Conservation (phyloP, 2,797 vertebrate species). For the Cyprinodon diabolis region DNA sequence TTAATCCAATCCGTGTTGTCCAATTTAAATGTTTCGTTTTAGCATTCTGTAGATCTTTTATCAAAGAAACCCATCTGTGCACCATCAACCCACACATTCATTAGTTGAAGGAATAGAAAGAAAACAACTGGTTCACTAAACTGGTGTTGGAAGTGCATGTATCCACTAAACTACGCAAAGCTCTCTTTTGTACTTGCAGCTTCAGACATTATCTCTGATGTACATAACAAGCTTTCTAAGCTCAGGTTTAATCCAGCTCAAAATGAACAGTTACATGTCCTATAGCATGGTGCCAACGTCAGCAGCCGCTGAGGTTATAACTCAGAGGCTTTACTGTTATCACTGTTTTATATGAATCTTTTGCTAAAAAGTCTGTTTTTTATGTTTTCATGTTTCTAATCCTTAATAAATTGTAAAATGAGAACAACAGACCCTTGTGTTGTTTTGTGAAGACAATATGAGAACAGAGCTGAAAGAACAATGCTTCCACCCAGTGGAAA, state of each 20-base stretch:
- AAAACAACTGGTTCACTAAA: constrained; percentile 14
- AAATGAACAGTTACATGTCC: constrained; percentile 29
- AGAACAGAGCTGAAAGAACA: constrained; percentile 3
- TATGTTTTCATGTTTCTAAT: constrained; percentile 69
- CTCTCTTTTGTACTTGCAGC: constrained; percentile 17
- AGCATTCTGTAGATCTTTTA: constrained; percentile 35
- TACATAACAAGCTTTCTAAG: constrained; percentile 37
- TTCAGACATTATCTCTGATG: constrained; percentile 17
- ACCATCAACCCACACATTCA: constrained; percentile 19
- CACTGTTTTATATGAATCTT: constrained; percentile 53
- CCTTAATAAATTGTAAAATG: constrained; percentile 58
- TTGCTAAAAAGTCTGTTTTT: constrained; percentile 44
- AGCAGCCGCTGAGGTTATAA: constrained; percentile 42
- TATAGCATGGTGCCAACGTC: constrained; percentile 63
- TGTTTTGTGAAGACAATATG: constrained; percentile 35
- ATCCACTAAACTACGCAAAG: constrained; percentile 23
- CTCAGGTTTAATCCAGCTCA: constrained; percentile 64
- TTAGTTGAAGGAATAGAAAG: constrained; percentile 22
- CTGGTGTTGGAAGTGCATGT: constrained; percentile 28
- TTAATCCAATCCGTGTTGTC: constrained; percentile 36
- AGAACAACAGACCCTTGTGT: constrained; percentile 33
- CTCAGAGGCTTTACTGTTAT: constrained; percentile 47
- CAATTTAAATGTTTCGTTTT: constrained; percentile 42
- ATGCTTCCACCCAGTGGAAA: constrained; percentile 36
- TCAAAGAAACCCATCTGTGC: constrained; percentile 22